Evolutionary conservation across 2,113 vertebrate genomes (phyloP).

Genomic region (Spilogale gracilis): DNA sequence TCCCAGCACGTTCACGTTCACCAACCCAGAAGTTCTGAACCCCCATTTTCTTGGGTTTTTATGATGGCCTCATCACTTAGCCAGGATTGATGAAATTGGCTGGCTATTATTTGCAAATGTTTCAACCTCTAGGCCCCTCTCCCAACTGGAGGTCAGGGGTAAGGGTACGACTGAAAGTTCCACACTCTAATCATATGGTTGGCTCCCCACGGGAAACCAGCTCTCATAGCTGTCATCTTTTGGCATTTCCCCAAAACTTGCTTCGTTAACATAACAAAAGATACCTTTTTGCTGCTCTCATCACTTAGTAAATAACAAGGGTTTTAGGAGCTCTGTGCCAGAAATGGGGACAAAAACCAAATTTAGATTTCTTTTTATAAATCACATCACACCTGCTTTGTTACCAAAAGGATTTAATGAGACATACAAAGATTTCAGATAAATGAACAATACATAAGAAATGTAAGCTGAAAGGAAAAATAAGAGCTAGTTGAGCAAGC

Average conservation of each 20-base stretch:
- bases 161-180: not conserved
- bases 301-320: not conserved
- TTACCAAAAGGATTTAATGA: conserved; percentile 13
- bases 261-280: not conserved
- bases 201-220: not conserved
- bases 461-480: not conserved
- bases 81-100: not conserved
- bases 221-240: no score
- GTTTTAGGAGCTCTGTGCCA: not conserved
- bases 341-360: not conserved
- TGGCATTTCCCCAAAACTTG: not conserved
- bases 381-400: not conserved
- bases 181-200: not conserved
- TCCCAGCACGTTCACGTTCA: not conserved
- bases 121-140: not conserved
- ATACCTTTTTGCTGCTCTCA: not conserved
- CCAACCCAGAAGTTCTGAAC: not conserved
- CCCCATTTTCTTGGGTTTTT: not conserved
- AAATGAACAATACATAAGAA: conserved; percentile 25
- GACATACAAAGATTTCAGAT: not conserved
- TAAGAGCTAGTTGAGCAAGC: not conserved
- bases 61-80: not conserved
- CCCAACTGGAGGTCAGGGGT: not conserved
- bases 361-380: not conserved
- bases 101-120: not conserved